Evolutionary conservation across 1,140 invertebrate species (phyloP).

Genomic region (Conopomorpha cramerella): DNA sequence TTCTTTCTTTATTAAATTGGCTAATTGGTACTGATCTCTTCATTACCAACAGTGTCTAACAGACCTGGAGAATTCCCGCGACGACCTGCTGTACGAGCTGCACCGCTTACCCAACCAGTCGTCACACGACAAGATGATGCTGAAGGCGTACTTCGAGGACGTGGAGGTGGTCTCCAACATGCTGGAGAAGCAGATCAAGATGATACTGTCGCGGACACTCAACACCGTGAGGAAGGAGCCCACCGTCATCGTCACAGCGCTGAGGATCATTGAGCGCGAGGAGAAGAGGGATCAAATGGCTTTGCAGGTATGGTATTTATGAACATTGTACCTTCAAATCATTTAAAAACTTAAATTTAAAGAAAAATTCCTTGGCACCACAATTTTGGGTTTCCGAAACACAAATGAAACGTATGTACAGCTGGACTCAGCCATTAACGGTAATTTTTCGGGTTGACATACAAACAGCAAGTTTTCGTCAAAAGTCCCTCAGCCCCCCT

Average conservation of each 20-base stretch:
- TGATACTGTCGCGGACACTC: constrained; percentile 87
- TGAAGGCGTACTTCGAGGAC: constrained; percentile 96
- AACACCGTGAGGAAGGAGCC: constrained; percentile 95
- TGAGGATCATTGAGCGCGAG: constrained; percentile 96
- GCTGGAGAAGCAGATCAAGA: constrained; percentile 89
- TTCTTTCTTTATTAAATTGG: constrained; percentile 1
- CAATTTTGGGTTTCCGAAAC: too few relatives aligned
- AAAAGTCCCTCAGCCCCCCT: too few relatives aligned
- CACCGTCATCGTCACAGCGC: constrained; percentile 92
- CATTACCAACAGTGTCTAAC: constrained; percentile 86
- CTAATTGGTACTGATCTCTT: constrained; percentile 19
- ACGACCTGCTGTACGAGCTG: constrained; percentile 93
- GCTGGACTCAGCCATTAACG: too few relatives aligned
- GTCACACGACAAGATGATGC: constrained; percentile 84
- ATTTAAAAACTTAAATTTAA: too few relatives aligned
- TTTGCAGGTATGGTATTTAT: constrained; percentile 68
- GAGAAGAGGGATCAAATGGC: constrained; percentile 88
- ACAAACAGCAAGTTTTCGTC: too few relatives aligned
- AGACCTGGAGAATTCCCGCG: constrained; percentile 94
- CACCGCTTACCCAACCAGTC: constrained; percentile 93
- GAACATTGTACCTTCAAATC: too few relatives aligned
- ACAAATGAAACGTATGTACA: too few relatives aligned
- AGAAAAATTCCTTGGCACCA: too few relatives aligned
- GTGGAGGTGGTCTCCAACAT: constrained; percentile 88
- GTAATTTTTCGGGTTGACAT: too few relatives aligned